Evolutionary conservation across 2,113 vertebrate species (phyloP).

Genomic region (Nothoprocta perdicaria): DNA sequence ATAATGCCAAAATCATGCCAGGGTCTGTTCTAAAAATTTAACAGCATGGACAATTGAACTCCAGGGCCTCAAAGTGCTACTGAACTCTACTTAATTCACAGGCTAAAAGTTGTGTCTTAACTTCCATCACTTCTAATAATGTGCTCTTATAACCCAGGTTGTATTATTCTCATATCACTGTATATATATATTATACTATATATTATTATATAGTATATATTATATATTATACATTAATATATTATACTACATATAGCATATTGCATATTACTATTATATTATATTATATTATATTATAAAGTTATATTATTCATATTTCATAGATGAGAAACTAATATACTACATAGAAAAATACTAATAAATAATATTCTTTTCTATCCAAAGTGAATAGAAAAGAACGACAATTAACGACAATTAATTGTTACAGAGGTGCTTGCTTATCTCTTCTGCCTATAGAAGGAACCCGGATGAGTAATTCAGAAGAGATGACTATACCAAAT

Average conservation of each 20-base stretch:
- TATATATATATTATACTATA: too few species aligned
- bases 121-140: neutral
- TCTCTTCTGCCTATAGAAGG: neutral
- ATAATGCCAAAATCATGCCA: neutral
- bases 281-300: neutral
- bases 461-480: neutral
- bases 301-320: neutral
- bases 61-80: neutral
- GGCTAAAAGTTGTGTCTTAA: neutral
- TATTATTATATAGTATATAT: too few species aligned
- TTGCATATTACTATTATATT: too few species aligned
- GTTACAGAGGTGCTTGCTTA: neutral
- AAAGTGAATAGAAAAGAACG: neutral
- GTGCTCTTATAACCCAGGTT: fast-evolving
- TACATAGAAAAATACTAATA: neutral
- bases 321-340: neutral
- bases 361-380: neutral
- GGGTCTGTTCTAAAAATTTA: neutral
- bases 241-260: too few species aligned
- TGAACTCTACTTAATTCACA: neutral
- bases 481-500: neutral
- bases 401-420: neutral
- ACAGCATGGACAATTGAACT: fast-evolving
- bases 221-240: too few species aligned
- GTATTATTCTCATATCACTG: neutral